Evolutionary conservation across 2,113 vertebrate species (phyloP), one percentile per base, ranked within the genome.

Genomic region (Alces alces): DNA sequence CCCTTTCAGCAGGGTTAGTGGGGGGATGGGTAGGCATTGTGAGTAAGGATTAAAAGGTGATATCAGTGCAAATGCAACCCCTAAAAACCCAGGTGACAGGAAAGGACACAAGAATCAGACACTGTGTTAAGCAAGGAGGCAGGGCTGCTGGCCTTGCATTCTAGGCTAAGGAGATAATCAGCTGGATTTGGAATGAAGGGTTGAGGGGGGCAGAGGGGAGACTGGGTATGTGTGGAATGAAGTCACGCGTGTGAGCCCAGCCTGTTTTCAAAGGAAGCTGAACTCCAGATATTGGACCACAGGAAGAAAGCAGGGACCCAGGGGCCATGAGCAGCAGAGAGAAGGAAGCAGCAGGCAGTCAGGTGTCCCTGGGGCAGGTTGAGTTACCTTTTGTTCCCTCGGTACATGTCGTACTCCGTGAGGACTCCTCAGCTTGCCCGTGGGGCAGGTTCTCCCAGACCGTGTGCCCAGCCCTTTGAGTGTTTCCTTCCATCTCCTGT

Each of bases 391-490:
- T 33, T 88, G 64, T 64, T n/a, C 36, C 45, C 43, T 6, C 4
- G 15, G 87, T 6, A 58, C 10, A 2, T 0, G 0, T 6, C 58
- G 76, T 50, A 3, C 55, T 33, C 54, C 70, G 7, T n/a, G 8
- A 52, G 76, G 64, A 61, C 73, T 2, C 28, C 61, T 45, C 90
- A 8, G 52, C 50, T 8, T 70, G 79, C 52, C 11, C 1, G 0
- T 3, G 45, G 80, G 55, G 39, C 55, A 9, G 76, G 17, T 30
- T 39, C 84, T 84, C 36, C 45, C 87, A 45, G 55, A 36, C 58
- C 70, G 13, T 0, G 19, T 52, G 52, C 47, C 57, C 57, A 10
- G 36, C 36, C 3, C 11, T n/a, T 43, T 0, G 23, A 89, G 33
- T 5, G 36, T 55, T 84, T 64, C 52, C 73, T 85, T 73, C 82